Evolutionary conservation across 2,113 vertebrate species (phyloP).

Genomic region (Opisthocomus hoazin): DNA sequence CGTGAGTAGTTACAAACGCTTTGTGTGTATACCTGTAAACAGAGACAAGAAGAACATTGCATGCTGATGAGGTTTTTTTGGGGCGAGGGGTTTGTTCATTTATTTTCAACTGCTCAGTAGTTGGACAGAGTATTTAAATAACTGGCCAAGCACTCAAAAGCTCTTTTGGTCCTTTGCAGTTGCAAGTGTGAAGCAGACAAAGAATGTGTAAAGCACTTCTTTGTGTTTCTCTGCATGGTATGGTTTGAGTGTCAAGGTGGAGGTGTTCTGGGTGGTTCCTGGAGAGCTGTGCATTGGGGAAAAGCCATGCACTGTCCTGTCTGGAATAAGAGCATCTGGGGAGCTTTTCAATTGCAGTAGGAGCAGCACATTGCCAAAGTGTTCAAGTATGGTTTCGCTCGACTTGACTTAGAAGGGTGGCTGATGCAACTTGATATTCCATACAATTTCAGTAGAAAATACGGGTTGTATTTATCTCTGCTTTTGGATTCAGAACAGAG

Average conservation of each 20-base stretch:
- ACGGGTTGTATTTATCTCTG: neutral
- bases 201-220: neutral
- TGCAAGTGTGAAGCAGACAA: neutral
- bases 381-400: neutral
- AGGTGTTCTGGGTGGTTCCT: neutral
- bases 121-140: neutral
- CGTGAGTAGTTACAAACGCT: neutral
- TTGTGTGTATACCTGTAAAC: neutral
- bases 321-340: neutral
- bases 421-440: neutral
- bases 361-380: neutral
- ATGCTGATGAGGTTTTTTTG: neutral
- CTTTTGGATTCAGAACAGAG: neutral
- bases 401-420: neutral
- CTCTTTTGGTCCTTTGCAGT: neutral
- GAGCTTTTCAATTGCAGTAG: neutral
- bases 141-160: neutral
- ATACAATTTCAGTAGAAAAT: neutral
- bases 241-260: neutral
- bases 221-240: neutral
- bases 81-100: fast-evolving
- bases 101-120: neutral
- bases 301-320: neutral
- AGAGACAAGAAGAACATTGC: neutral
- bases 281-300: neutral